phyloP scores from a whole-genome alignment of 1,140 invertebrate genomes.

The Drosophila saltans region DNA sequence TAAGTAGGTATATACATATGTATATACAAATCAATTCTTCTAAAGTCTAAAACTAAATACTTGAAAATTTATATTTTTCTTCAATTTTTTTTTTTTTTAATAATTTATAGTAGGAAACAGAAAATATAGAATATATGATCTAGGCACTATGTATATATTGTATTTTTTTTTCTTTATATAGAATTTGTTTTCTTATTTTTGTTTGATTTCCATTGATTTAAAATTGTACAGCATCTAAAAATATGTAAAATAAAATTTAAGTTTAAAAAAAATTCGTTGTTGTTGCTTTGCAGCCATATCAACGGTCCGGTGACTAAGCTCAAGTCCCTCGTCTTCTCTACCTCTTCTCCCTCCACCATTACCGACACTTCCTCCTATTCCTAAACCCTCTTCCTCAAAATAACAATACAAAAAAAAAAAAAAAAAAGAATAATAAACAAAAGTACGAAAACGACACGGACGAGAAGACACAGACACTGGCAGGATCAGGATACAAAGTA shows the following conservation, averaged over 20 bases:
- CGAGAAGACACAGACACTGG: slow-evolving; percentile 6
- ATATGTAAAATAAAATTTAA: slow-evolving; percentile 13
- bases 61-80: too few relatives aligned
- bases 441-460: slow-evolving; percentile 10
- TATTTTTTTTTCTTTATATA: neutral
- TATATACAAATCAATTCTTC: too few relatives aligned
- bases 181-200: slow-evolving; percentile 23
- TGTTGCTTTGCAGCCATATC: slow-evolving; percentile 82
- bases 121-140: neutral
- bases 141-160: slow-evolving; percentile 21
- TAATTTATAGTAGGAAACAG: too few relatives aligned
- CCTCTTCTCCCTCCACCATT: slow-evolving; percentile 24
- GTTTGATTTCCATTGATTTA: slow-evolving; percentile 61
- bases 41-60: too few relatives aligned
- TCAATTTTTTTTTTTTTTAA: too few relatives aligned
- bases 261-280: slow-evolving; percentile 46
- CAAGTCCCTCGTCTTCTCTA: slow-evolving; percentile 55
- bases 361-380: slow-evolving; percentile 36
- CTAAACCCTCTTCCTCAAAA: slow-evolving; percentile 33
- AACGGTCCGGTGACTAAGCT: slow-evolving; percentile 83
- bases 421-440: neutral
- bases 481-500: slow-evolving; percentile 26
- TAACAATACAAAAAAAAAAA: slow-evolving; percentile 32
- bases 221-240: slow-evolving; percentile 25
- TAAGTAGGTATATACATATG: too few relatives aligned